Evolutionary conservation across 2,797 vertebrate species (phyloP), one percentile per base, ranked within the genome.

Genomic region (Falco rusticolus): DNA sequence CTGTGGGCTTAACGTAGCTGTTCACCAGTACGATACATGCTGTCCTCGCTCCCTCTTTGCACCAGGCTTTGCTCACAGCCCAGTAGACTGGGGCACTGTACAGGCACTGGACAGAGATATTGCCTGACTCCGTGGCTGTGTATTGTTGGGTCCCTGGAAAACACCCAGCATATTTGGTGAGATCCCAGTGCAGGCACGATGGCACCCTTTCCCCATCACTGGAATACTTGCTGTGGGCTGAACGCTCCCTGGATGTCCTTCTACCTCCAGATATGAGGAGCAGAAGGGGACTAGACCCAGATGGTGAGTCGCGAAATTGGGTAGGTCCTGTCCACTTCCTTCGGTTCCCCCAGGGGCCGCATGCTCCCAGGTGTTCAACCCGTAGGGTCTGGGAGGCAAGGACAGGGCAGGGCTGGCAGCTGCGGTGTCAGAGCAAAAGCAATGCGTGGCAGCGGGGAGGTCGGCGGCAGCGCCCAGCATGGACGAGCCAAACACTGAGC

Each of bases 81-180:
- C 3, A 0, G 3, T 90, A 77, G 22, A n/a, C 29, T 0, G 5
- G 0, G 26, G 5, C 4, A 0, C 1, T 88, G 80, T 96, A 96
- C 1, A 4, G 56, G 18, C 96, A 96, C 29, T 4, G 69, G 5
- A 96, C 51, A 19, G 86, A 29, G 64, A 93, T 0, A 0, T 4
- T 10, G 20, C 16, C 39, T 2, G 47, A 80, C 39, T 63, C 26
- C 43, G 10, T 0, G 11, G 25, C 89, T 41, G 5, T 8, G 51
- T 3, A 1, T n/a, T 61, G 33, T 28, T 63, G 51, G 5, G 47
- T 88, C 69, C 77, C 96, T 96, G 93, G 13, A 87, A 91, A 50
- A 93, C 60, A 93, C 0, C 37, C 16, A 0, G 33, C 13, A 1
- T 5, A 57, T 21, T 16, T 43, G 68, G 47, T 89, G 72, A 72